These are phyloP conservation scores for Rhinatrema bivittatum DNA, from an alignment of 2,797 vertebrate genomes.

Conservation along the genomic window DNA sequence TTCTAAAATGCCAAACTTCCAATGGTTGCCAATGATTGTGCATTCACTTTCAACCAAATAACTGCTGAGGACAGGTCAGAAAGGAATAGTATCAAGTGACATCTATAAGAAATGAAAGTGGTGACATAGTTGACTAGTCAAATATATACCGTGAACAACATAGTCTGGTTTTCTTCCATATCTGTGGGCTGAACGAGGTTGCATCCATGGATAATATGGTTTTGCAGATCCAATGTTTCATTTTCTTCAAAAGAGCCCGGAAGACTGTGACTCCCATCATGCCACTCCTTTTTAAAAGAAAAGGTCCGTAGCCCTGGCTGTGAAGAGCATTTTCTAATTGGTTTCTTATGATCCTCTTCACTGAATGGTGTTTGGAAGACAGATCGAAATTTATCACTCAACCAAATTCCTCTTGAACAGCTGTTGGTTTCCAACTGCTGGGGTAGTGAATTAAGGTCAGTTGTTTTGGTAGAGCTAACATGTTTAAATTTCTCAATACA, in stretches of 20 bases:
- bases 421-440: constrained; percentile 25
- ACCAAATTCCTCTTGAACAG: constrained; percentile 26
- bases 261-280: constrained; percentile 30
- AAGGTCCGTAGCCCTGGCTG: constrained; percentile 62
- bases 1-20: too few relatives aligned
- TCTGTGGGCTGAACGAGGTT: constrained; percentile 83
- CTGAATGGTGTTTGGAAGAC: constrained; percentile 55
- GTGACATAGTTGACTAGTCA: too few relatives aligned
- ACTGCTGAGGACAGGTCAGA: too few relatives aligned
- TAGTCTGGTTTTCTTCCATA: constrained; percentile 89
- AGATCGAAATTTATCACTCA: constrained; percentile 53
- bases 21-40: too few relatives aligned
- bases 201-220: constrained; percentile 53
- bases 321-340: constrained; percentile 58
- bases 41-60: too few relatives aligned
- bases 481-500: constrained; percentile 92
- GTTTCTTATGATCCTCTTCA: constrained; percentile 40
- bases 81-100: too few relatives aligned
- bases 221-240: constrained; percentile 71
- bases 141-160: constrained; percentile 88
- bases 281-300: constrained; percentile 69
- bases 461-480: constrained; percentile 43
- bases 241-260: constrained; percentile 74
- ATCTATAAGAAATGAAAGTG: too few relatives aligned
- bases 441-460: constrained; percentile 5